These are phyloP conservation scores for Drosophila micromelanica DNA, from an alignment of 1,140 invertebrate species.

Conservation along the genomic window DNA sequence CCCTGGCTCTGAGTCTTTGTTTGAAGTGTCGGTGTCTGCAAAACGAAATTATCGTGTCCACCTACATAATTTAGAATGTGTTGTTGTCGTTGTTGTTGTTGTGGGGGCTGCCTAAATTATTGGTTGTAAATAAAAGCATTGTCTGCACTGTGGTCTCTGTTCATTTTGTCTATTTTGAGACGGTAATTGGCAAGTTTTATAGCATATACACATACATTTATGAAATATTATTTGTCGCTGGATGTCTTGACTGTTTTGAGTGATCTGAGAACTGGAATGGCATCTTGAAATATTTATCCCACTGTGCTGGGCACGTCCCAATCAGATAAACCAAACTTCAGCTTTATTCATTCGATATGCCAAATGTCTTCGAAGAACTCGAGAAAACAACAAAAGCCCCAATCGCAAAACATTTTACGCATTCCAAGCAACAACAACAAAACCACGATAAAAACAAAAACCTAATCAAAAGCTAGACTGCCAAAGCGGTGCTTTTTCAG, in stretches of 20 bases:
- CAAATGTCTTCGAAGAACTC: constrained; percentile 57
- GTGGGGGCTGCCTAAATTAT: constrained; percentile 63
- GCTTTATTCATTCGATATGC: constrained; percentile 36
- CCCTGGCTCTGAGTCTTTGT: constrained; percentile 7
- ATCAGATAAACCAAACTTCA: constrained; percentile 36
- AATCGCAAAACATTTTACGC: constrained; percentile 52
- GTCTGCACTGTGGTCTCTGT: constrained; percentile 41
- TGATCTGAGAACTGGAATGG: constrained; percentile 4
- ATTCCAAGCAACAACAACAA: constrained; percentile 39
- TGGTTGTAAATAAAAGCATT: constrained; percentile 74
- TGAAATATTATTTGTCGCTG: constrained; percentile 30
- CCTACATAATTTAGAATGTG: constrained; percentile 77
- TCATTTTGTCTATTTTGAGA: constrained; percentile 68
- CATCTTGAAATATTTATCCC: background rate
- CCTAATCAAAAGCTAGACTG: constrained; percentile 64
- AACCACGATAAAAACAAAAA: constrained; percentile 18
- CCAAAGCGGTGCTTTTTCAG: constrained; percentile 62
- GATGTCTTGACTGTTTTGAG: background rate
- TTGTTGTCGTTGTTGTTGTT: constrained; percentile 42
- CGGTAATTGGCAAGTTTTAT: constrained; percentile 62
- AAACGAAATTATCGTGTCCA: constrained; percentile 75
- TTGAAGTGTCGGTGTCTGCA: constrained; percentile 55
- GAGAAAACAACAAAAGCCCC: constrained; percentile 28
- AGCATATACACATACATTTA: constrained; percentile 2
- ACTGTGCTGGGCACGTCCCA: constrained; percentile 29